Evolutionary conservation across 2,888 invertebrate genomes (phyloP).

Genomic region (Cantharis rufa): DNA sequence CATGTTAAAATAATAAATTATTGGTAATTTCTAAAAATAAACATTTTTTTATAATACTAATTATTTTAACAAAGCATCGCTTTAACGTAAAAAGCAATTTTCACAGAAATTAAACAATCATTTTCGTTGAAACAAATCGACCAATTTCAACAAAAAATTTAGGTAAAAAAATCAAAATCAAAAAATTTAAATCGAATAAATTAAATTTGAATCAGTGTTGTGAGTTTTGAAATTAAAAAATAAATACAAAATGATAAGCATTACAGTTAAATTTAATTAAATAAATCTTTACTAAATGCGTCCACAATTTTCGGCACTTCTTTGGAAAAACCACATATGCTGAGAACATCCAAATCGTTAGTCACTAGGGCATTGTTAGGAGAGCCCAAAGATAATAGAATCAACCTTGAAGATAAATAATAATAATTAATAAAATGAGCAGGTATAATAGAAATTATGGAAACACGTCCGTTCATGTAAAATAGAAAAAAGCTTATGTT

Average conservation of each 20-base stretch:
- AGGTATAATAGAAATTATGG: not conserved
- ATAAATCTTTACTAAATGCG: slow-evolving; percentile 64
- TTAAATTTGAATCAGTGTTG: not conserved
- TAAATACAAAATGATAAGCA: not conserved
- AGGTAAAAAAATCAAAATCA: not conserved
- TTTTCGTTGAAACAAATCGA: not conserved
- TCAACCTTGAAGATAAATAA: slow-evolving; percentile 57
- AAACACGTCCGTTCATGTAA: no score
- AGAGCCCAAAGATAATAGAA: slow-evolving; percentile 64
- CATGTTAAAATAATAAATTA: not conserved
- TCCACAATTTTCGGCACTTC: slow-evolving; percentile 66
- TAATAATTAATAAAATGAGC: slow-evolving; percentile 7
- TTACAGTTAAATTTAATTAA: slow-evolving; percentile 38
- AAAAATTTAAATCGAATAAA: not conserved
- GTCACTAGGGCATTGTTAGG: slow-evolving; percentile 58
- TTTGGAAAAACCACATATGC: slow-evolving; percentile 67
- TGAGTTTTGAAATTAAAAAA: not conserved
- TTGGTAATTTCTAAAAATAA: not conserved
- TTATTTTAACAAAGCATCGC: not conserved
- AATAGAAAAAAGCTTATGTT: no score
- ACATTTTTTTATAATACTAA: not conserved
- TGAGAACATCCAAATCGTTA: slow-evolving; percentile 57
- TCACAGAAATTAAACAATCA: not conserved
- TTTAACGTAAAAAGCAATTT: not conserved
- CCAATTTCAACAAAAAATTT: not conserved